phyloP scores from a whole-genome alignment of 2,797 vertebrate species.

The Simalia tracyae region DNA sequence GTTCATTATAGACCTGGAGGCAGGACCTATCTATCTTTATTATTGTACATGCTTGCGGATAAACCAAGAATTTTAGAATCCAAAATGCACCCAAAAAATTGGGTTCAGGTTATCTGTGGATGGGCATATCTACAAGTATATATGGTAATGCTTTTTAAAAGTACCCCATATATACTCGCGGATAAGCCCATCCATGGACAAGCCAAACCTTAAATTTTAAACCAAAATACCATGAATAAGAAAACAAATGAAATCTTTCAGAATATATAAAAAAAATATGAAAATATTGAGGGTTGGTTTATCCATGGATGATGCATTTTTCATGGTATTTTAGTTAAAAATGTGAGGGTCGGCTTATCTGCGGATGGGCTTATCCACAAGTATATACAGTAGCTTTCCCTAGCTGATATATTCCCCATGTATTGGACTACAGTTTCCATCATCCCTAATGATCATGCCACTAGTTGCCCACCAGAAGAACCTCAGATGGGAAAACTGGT shows the following conservation, averaged over 20 bases:
- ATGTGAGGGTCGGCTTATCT: not conserved
- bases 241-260: not conserved
- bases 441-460: not conserved
- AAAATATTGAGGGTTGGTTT: not conserved
- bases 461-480: not conserved
- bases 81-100: not conserved
- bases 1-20: not conserved
- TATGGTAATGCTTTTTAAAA: not conserved
- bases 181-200: not conserved
- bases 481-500: not conserved
- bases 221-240: not conserved
- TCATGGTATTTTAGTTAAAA: not conserved
- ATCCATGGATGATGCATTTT: too few relatives aligned
- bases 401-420: not conserved
- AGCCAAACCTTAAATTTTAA: not conserved
- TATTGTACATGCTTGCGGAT: not conserved
- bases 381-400: not conserved
- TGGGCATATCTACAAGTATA: not conserved
- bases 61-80: not conserved
- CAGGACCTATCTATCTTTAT: not conserved
- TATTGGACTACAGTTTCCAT: not conserved
- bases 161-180: not conserved
- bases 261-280: not conserved
- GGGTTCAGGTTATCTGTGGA: not conserved
- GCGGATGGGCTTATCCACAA: not conserved